Evolutionary conservation across 2,888 invertebrate genomes (phyloP).

Genomic region (Drosophila longiperda): DNA sequence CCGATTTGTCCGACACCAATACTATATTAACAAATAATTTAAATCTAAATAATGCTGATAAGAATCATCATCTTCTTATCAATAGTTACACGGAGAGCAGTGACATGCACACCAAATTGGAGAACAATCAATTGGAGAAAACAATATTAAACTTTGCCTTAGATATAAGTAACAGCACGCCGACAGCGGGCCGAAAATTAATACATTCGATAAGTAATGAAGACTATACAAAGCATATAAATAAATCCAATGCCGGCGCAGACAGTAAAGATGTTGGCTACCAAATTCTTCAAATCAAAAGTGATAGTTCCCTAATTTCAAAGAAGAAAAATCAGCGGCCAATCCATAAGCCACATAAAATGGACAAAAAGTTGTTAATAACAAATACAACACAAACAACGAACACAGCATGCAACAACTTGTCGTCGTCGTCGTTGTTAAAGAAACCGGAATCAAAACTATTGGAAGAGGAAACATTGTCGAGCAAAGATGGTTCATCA

Average conservation of each 20-base stretch:
- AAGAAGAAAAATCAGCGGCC: conserved; percentile 52
- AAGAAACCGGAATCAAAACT: conserved; percentile 25
- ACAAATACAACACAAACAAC: conserved; percentile 11
- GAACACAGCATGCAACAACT: conserved; percentile 27
- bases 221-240: conserved; percentile 59
- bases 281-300: conserved; percentile 81
- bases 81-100: conserved; percentile 3
- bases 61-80: conserved; percentile 2
- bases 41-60: conserved; percentile 21
- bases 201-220: conserved; percentile 64
- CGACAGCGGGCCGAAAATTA: conserved; percentile 49
- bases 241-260: conserved; percentile 38
- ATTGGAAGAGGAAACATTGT: conserved; percentile 27
- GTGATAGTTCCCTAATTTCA: conserved; percentile 80
- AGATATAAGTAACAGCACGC: conserved; percentile 36
- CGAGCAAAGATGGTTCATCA: conserved; percentile 23
- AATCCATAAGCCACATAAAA: conserved; percentile 38
- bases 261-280: conserved; percentile 72
- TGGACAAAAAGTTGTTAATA: conserved; percentile 29
- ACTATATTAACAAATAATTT: conserved; percentile 19
- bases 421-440: conserved; percentile 1
- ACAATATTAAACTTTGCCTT: conserved; percentile 28
- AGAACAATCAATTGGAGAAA: conserved; percentile 30
- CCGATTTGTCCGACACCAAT: conserved; percentile 20
- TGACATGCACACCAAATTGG: conserved; percentile 28